These are phyloP conservation scores for Elaphurus davidianus DNA, from an alignment of 2,113 vertebrate species.

Conservation along the genomic window DNA sequence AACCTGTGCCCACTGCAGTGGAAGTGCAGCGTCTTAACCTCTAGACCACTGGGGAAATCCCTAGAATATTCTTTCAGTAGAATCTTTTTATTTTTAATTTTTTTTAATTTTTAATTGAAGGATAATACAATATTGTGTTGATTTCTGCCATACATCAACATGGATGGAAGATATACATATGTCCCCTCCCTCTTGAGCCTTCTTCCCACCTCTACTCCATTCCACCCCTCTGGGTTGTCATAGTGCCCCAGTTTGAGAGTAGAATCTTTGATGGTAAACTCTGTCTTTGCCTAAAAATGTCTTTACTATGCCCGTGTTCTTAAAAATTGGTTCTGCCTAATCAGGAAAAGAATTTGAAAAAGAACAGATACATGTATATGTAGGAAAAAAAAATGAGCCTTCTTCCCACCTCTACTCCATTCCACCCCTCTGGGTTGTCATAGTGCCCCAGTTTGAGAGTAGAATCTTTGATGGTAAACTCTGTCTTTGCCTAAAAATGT, in stretches of 20 bases:
- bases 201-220: background rate
- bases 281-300: background rate
- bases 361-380: background rate
- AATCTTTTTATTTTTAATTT: background rate
- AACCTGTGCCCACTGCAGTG: background rate
- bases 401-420: background rate
- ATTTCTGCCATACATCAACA: background rate
- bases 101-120: background rate
- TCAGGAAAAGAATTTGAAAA: background rate
- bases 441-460: background rate
- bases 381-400: background rate
- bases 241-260: background rate
- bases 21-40: background rate
- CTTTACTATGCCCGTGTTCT: background rate
- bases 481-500: background rate
- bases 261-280: background rate
- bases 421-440: background rate
- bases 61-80: constrained; percentile 13
- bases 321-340: background rate
- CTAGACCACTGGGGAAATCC: background rate
- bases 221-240: background rate
- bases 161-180: background rate
- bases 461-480: background rate
- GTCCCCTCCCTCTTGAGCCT: background rate
- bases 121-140: background rate